Percentiles rank a stretch among this genome's conserved stretches.
Conservation (phyloP, 2,797 vertebrate species). For the Synanceia verrucosa region DNA sequence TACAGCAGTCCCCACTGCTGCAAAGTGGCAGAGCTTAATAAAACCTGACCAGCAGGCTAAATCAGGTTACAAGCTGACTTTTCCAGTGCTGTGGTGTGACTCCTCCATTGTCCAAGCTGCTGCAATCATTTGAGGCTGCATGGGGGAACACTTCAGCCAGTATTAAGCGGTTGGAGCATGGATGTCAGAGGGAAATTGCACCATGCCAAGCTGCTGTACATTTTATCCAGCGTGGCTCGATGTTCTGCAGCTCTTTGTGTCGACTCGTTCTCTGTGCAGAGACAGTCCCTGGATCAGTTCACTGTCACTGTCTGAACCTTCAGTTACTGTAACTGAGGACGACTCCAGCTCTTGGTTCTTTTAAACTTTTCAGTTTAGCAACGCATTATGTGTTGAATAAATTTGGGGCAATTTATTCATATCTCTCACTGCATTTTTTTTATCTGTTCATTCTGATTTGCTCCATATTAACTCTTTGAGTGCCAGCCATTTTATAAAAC, state of each 20-base stretch:
- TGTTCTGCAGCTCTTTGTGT: conserved; percentile 3
- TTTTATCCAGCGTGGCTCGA: conserved; percentile 15
- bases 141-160: conserved; percentile 18
- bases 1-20: neutral
- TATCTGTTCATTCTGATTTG: neutral
- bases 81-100: conserved; percentile 1
- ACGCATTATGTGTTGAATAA: neutral
- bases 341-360: neutral
- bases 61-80: conserved; percentile 32
- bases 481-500: too few species aligned
- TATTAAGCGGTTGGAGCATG: conserved; percentile 21
- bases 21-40: conserved; percentile 2
- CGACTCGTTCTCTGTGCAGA: neutral
- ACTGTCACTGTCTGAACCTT: neutral
- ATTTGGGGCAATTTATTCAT: neutral
- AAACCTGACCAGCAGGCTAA: conserved; percentile 34
- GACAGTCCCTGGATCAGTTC: neutral
- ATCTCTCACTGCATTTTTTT: neutral
- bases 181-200: conserved; percentile 28
- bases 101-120: conserved; percentile 22
- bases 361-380: neutral
- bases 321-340: neutral
- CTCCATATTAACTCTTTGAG: neutral
- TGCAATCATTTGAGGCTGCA: conserved; percentile 25
- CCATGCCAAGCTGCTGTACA: conserved; percentile 17